Base-by-base conservation (phyloP, 2,888 invertebrate species). In the Agonopterix heracliana region DNA sequence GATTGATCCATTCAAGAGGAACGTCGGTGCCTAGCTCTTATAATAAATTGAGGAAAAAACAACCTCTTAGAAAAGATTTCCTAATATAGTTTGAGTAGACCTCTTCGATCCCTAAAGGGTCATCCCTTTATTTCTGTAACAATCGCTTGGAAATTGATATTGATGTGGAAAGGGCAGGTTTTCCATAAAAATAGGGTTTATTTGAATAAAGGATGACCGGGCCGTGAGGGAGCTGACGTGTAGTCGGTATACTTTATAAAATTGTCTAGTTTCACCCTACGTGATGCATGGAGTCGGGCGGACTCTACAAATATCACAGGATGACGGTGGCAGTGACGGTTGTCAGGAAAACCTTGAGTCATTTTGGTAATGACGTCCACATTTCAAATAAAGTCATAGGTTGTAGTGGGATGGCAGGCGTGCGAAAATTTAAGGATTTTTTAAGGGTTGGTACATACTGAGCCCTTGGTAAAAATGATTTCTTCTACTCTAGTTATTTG, bases 141-240 rank as follows among this genome's bases (percentile, higher is more conserved):
- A 87, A 88, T 88, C 84, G 82, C 85, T 75, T 65, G 78, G 84
- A 88, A 88, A 88, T 88, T 88, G 88, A 88, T 88, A 88, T 88
- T 88, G 87, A 88, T 88, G 87, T 81, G 83, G 80, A 86, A 81
- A 85, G 85, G 86, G 85, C 84, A 83, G 74, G 77, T 82, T 87
- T 86, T 88, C 86, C 87, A 88, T 88, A 87, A 88, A 88, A 88
- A 87, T 87, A 87, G 87, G 87, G 87, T 87, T 86, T 87, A 88
- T 88, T 88, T 88, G 85, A 88, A 88, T 88, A 88, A 88, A 83
- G 85, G 87, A 88, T 87, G 81, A 74, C 77, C 77, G 78, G 74
- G 57, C 71, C 73, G 77, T 61, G 68, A 63, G 74, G 72, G 77
- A 66, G 63, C 74, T 75, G 85, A 82, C 81, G 76, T 71, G 75